These are phyloP conservation scores for Drosophila bipectinata DNA, from an alignment of 1,140 invertebrate species.

Conservation along the genomic window DNA sequence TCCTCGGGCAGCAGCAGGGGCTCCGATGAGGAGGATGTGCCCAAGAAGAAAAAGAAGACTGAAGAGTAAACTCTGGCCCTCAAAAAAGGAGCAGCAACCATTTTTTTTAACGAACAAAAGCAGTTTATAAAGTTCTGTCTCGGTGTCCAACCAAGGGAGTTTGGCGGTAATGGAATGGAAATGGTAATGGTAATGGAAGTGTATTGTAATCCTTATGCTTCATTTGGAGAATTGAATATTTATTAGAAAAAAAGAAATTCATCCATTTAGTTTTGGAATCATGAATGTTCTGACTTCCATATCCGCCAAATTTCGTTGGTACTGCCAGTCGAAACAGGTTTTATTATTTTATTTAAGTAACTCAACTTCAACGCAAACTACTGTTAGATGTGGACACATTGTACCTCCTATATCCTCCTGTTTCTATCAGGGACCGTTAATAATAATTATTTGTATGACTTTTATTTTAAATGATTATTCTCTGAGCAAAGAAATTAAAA, in stretches of 20 bases:
- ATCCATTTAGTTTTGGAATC: not conserved
- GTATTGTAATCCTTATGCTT: not conserved
- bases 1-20: conserved; percentile 42
- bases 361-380: conserved; percentile 72
- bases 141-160: conserved; percentile 10
- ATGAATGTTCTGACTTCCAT: not conserved
- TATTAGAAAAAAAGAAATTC: not conserved
- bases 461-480: too few species aligned
- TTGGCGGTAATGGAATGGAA: conserved; percentile 1
- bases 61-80: conserved; percentile 22
- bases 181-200: too few species aligned
- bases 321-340: conserved; percentile 12
- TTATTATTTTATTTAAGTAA: conserved; percentile 68
- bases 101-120: conserved; percentile 73
- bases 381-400: conserved; percentile 51
- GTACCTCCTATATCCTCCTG: too few species aligned
- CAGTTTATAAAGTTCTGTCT: conserved; percentile 39
- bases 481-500: too few species aligned
- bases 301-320: not conserved
- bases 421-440: too few species aligned
- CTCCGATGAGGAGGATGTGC: conserved; percentile 53
- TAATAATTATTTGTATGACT: too few species aligned
- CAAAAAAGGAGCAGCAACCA: conserved; percentile 2
- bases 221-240: not conserved
- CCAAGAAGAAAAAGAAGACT: conserved; percentile 70